Conservation (phyloP, 2,888 invertebrate genomes). For the Cerastoderma edule region DNA sequence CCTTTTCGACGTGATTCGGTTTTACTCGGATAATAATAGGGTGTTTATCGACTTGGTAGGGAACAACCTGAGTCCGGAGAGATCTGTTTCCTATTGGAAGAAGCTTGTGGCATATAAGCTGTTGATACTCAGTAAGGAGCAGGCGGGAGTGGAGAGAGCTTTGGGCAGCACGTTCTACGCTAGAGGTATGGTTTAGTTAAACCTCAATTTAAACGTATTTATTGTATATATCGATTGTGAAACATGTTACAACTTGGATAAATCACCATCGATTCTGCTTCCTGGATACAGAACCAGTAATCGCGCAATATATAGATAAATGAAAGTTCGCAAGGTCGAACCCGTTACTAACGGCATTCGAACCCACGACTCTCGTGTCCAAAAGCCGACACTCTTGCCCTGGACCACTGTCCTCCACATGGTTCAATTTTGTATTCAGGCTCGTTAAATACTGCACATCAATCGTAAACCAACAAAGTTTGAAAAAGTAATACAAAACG, state of each 20-base stretch:
- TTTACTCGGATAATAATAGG: conserved; percentile 65
- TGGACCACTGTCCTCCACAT: too few relatives aligned
- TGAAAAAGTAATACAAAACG: too few relatives aligned
- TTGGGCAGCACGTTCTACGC: conserved; percentile 71
- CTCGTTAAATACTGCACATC: too few relatives aligned
- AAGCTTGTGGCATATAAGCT: conserved; percentile 70
- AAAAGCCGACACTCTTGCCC: too few relatives aligned
- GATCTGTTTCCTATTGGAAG: conserved; percentile 62
- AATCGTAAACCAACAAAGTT: too few relatives aligned
- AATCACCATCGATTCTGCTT: not conserved
- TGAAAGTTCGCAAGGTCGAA: too few relatives aligned
- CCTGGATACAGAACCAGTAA: too few relatives aligned
- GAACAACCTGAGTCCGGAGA: conserved; percentile 53
- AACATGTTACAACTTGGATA: not conserved
- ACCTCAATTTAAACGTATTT: not conserved
- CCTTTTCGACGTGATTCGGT: conserved; percentile 50
- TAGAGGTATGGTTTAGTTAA: conserved; percentile 69
- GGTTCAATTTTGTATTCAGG: not conserved
- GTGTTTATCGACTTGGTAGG: conserved; percentile 66
- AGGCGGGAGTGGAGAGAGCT: conserved; percentile 73
- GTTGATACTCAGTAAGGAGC: conserved; percentile 71
- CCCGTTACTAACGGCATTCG: too few relatives aligned
- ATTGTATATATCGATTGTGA: not conserved
- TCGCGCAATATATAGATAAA: too few relatives aligned
- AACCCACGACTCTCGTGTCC: too few relatives aligned